A percentile compares a stretch with the other conserved stretches of the same genome.
phyloP scores from a whole-genome alignment of 2,797 vertebrate genomes.

The Chiloscyllium punctatum region DNA sequence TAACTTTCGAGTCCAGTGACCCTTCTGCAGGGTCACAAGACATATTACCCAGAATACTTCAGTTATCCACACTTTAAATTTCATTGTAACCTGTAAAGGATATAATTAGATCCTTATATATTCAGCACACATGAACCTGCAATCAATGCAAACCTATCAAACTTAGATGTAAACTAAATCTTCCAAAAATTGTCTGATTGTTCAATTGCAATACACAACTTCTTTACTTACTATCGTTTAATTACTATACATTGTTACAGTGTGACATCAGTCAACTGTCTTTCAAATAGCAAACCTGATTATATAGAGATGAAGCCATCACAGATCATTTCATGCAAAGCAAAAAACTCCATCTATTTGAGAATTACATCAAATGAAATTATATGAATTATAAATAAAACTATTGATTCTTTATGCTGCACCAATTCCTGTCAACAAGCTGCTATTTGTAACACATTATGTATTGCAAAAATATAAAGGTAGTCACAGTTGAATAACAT shows the following conservation, averaged over 20 bases:
- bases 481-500: neutral
- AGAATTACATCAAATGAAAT: constrained; percentile 30
- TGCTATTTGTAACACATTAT: neutral
- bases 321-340: constrained; percentile 28
- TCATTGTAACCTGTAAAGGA: neutral
- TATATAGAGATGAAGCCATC: constrained; percentile 20
- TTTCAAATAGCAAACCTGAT: constrained; percentile 31
- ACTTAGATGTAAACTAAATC: neutral
- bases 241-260: neutral
- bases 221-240: neutral
- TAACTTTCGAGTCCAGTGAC: no score
- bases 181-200: neutral
- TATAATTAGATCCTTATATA: neutral
- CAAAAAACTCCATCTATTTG: constrained; percentile 21
- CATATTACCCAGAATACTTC: neutral
- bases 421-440: constrained; percentile 27
- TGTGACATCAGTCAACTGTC: constrained; percentile 18
- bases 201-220: neutral
- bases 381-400: constrained; percentile 15
- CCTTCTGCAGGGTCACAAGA: neutral
- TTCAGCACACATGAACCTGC: neutral
- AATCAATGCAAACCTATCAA: neutral
- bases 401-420: constrained; percentile 12
- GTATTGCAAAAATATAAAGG: constrained; percentile 14
- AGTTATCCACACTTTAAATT: neutral